Conservation (phyloP, 2,888 invertebrate genomes). For the Leptopilina drosophilae region DNA sequence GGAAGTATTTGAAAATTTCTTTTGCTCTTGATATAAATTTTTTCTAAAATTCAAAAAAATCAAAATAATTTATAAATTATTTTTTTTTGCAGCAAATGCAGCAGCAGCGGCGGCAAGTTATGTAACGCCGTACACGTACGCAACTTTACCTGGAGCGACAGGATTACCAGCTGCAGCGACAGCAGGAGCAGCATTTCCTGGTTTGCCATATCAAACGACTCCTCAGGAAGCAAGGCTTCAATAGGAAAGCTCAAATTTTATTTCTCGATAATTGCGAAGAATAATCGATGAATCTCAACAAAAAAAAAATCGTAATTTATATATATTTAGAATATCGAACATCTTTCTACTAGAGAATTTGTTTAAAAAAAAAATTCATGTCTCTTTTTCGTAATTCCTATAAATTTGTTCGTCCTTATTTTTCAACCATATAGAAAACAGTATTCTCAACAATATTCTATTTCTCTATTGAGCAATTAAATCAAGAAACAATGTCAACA, state of each 20-base stretch:
- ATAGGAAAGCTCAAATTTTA: constrained; percentile 73
- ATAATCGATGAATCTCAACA: constrained; percentile 18
- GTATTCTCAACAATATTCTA: not conserved
- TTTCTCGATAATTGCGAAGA: not conserved
- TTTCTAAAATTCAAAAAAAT: not conserved
- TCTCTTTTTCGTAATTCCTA: constrained; percentile 22
- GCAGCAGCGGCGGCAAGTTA: constrained; percentile 83
- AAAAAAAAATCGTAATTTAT: not conserved
- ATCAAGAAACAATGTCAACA: not conserved
- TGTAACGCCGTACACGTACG: constrained; percentile 86
- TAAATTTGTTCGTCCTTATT: not conserved
- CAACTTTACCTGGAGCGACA: constrained; percentile 83
- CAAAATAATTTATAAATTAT: constrained; percentile 40
- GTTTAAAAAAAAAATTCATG: not conserved
- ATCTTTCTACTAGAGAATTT: too few species aligned
- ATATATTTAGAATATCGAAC: constrained; percentile 16
- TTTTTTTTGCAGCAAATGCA: constrained; percentile 72
- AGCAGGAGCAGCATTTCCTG: constrained; percentile 81
- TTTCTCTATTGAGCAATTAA: not conserved
- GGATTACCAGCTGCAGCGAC: constrained; percentile 78
- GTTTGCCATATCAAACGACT: constrained; percentile 81
- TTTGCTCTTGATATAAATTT: not conserved
- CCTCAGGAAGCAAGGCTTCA: constrained; percentile 89
- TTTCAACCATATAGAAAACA: not conserved
- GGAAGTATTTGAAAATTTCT: not conserved